phyloP scores from a whole-genome alignment of 1,140 invertebrate genomes.

The Psix sp. region DNA sequence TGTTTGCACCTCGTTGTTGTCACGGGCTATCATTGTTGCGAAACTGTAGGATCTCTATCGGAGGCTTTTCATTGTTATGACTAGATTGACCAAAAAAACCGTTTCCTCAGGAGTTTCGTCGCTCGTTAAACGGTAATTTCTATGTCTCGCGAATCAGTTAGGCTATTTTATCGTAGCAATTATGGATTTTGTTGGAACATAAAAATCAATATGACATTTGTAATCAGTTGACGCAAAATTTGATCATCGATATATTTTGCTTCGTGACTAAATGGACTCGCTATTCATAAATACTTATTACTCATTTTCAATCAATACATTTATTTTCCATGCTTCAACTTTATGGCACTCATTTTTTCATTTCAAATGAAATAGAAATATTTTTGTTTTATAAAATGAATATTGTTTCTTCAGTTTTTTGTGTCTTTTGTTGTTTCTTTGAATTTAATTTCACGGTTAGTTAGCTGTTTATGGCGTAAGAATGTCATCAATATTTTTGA shows the following conservation, averaged over 20 bases:
- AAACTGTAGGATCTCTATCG: not conserved
- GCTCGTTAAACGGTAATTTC: conserved; percentile 59
- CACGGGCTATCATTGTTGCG: not conserved
- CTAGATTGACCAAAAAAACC: conserved; percentile 44
- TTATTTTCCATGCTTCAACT: not conserved
- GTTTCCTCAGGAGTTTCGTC: conserved; percentile 45
- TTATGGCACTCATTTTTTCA: too few species aligned
- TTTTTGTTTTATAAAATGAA: too few species aligned
- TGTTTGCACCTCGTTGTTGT: not conserved
- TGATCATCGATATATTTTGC: conserved; percentile 39
- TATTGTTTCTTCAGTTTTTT: too few species aligned
- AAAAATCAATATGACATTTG: not conserved
- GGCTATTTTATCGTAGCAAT: conserved; percentile 5
- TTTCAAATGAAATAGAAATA: too few species aligned
- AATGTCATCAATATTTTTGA: too few species aligned
- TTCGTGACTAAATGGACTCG: conserved; percentile 14
- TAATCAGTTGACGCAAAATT: not conserved
- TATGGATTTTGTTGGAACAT: conserved; percentile 1
- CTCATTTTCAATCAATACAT: conserved; percentile 14
- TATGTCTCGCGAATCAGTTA: conserved; percentile 11
- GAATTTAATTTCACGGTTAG: too few species aligned
- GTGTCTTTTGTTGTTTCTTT: conserved; percentile 2
- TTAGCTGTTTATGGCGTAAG: too few species aligned
- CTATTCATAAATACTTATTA: not conserved
- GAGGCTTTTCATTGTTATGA: conserved; percentile 4